Evolutionary conservation across 23 tunicate genomes (phyloP).

Genomic region (Halocynthia aurantium): DNA sequence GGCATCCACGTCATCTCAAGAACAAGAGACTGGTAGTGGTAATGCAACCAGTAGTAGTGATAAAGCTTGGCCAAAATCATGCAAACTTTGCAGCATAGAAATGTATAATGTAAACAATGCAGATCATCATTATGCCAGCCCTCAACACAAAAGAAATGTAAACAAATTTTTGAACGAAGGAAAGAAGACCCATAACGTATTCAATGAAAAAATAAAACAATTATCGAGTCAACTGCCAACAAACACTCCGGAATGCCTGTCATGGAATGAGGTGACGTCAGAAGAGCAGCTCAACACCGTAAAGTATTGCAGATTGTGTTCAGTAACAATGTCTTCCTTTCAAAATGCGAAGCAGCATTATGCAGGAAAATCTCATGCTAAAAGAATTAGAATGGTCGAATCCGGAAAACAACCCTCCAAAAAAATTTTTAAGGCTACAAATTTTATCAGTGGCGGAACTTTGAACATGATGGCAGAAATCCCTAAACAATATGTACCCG

Average conservation of each 20-base stretch:
- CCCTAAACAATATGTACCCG: not conserved
- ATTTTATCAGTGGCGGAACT: slow-evolving; percentile 19
- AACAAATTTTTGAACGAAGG: not conserved
- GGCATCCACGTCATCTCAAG: too few species aligned
- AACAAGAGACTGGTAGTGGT: too few species aligned
- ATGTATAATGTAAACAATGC: not conserved
- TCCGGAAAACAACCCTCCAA: slow-evolving; percentile 2
- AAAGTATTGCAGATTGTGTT: slow-evolving; percentile 15
- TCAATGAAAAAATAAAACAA: not conserved
- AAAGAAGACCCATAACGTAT: not conserved
- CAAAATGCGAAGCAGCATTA: slow-evolving; percentile 23
- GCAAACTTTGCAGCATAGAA: not conserved
- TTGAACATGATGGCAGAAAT: not conserved
- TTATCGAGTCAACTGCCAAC: not conserved
- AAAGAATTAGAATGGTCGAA: slow-evolving; percentile 19
- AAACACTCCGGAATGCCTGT: slow-evolving; percentile 20
- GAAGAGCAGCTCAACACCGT: slow-evolving; percentile 13
- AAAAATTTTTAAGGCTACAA: slow-evolving; percentile 7
- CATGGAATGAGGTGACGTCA: slow-evolving; percentile 4
- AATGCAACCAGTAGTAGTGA: too few species aligned
- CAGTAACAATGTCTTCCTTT: slow-evolving; percentile 18
- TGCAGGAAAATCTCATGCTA: slow-evolving; percentile 24
- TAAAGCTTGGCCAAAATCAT: not conserved
- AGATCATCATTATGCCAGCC: not conserved
- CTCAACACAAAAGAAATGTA: not conserved